Evolutionary conservation across 2,113 vertebrate genomes (phyloP).

Genomic region (Sarotherodon lohbergeri): DNA sequence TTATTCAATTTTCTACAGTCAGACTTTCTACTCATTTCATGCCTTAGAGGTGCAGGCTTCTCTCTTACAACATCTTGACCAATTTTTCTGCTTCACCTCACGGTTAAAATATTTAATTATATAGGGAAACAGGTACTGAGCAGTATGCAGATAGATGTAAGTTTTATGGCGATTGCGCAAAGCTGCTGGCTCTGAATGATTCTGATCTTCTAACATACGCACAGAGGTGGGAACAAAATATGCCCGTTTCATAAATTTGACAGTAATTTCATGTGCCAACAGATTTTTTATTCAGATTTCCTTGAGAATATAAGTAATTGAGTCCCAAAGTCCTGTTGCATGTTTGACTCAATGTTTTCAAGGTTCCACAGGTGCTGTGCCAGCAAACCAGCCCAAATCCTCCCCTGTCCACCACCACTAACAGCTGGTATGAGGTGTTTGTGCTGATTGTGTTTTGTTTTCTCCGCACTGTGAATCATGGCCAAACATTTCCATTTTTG

Average conservation of each 20-base stretch:
- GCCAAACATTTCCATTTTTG: neutral
- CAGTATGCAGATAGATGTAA: neutral
- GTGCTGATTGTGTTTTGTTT: neutral
- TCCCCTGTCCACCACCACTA: neutral
- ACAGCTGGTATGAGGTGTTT: neutral
- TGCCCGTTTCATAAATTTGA: neutral
- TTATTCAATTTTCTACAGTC: neutral
- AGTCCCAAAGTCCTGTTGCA: neutral
- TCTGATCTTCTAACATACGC: neutral
- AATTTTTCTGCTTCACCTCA: neutral
- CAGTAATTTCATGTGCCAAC: neutral
- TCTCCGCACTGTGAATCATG: neutral
- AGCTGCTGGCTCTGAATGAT: neutral
- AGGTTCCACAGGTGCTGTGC: neutral
- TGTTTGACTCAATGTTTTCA: neutral
- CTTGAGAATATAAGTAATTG: neutral
- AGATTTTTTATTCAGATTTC: neutral
- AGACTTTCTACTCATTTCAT: neutral
- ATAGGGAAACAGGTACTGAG: neutral
- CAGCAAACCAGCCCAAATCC: neutral
- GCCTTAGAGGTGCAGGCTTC: neutral
- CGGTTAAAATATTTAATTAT: neutral
- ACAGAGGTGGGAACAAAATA: neutral
- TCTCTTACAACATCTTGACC: neutral
- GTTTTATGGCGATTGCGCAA: neutral